phyloP scores from a whole-genome alignment of 92 coral and sea anemone species.

The Plumapathes pennacea region DNA sequence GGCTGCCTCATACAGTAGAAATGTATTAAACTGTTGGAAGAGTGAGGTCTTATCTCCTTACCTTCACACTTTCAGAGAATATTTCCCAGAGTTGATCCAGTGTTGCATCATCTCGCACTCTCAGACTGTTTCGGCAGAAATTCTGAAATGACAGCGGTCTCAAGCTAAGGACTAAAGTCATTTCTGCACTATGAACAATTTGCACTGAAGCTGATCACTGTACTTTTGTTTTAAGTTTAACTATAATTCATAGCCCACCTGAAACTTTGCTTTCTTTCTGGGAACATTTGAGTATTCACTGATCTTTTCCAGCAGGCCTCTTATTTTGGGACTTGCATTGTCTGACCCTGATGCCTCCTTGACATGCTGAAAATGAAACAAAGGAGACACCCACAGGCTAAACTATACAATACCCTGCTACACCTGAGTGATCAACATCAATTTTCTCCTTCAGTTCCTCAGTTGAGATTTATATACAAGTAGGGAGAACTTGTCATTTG shows the following conservation, averaged over 20 bases:
- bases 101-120: slow-evolving; percentile 59
- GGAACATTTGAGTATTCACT: slow-evolving; percentile 83
- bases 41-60: slow-evolving; percentile 11
- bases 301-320: slow-evolving; percentile 62
- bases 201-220: neutral
- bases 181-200: neutral
- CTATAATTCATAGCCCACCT: slow-evolving; percentile 46
- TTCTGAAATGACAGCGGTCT: slow-evolving; percentile 49
- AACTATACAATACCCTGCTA: neutral
- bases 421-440: no score
- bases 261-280: slow-evolving; percentile 89
- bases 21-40: no score
- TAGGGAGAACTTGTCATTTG: neutral
- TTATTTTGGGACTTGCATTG: slow-evolving; percentile 62
- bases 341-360: slow-evolving; percentile 59
- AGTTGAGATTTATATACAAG: no score
- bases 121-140: slow-evolving; percentile 89
- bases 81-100: slow-evolving; percentile 89
- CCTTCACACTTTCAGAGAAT: slow-evolving; percentile 81
- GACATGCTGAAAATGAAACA: slow-evolving; percentile 60
- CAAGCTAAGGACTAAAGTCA: neutral
- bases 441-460: no score
- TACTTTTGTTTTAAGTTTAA: neutral
- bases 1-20: no score
- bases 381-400: neutral